Base-by-base conservation (phyloP, 2,888 invertebrate genomes). In the Agrotis puta region DNA sequence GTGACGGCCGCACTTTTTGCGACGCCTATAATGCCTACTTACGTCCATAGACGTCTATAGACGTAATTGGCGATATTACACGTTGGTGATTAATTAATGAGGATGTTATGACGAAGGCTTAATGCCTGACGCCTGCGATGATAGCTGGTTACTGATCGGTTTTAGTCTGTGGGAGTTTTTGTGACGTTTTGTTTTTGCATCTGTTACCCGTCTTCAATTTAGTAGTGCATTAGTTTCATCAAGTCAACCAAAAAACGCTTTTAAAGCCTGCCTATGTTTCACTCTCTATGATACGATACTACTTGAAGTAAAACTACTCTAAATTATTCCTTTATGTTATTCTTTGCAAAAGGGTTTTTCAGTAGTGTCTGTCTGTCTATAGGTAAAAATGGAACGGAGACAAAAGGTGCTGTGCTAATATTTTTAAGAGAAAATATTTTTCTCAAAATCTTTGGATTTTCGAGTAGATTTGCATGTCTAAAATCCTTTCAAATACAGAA, bases 1-100 rank as follows among this genome's bases (percentile, higher is more conserved):
- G 78, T 82, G 72, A 77, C 78, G 62, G 61, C 71, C 72, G 76
- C 77, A n/a, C 54, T 79, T 80, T 82, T 82, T 76, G 54, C 75
- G 48, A 63, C 65, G 48, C 64, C 69, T 69, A 73, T 80, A 83
- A 80, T 82, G 66, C 56, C 69, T 85, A 74, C 82, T 85, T 83
- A 73, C 68, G 58, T 61, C 57, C 53, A 73, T 79, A 57, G 63
- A 13, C 61, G 64, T 85, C 62, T 54, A 73, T 79, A 57, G 63
- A 16, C 61, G 62, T 85, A 85, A 85, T 85, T 85, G 79, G 66
- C 47, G 64, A 71, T 78, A 82, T 85, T 78, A 76, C 74, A 76
- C 72, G 62, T 59, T 65, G 64, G 71, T 71, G 67, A 80, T 83
- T 78, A 84, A 82, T 82, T 79, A 80, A 74, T 74, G 61, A 53